phyloP scores from a whole-genome alignment of 1,140 invertebrate species.

The Megalopta genalis region DNA sequence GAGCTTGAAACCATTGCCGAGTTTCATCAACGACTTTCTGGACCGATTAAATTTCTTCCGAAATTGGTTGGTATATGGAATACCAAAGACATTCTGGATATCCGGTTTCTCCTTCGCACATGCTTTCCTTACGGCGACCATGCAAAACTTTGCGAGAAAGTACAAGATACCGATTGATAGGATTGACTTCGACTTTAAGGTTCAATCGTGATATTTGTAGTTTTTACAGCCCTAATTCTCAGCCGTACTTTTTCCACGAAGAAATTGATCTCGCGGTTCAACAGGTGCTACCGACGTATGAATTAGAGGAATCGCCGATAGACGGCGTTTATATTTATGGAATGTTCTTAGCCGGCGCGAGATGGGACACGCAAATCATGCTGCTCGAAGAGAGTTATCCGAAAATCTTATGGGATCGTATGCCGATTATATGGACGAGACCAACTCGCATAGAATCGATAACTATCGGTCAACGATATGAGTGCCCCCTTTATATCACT shows the following conservation, averaged over 20 bases:
- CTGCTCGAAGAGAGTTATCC: slow-evolving; percentile 88
- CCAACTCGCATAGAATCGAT: slow-evolving; percentile 82
- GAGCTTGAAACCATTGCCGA: slow-evolving; percentile 92
- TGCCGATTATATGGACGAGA: slow-evolving; percentile 89
- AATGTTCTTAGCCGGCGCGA: slow-evolving; percentile 90
- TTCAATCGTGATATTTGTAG: not conserved
- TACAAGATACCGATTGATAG: slow-evolving; percentile 94
- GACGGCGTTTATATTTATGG: slow-evolving; percentile 92
- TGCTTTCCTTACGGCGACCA: slow-evolving; percentile 94
- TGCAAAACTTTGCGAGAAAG: slow-evolving; percentile 95
- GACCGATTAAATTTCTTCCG: slow-evolving; percentile 88
- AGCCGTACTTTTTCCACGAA: too few species aligned
- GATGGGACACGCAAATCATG: slow-evolving; percentile 85
- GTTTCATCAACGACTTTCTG: slow-evolving; percentile 92
- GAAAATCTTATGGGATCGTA: slow-evolving; percentile 89
- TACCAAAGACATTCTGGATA: slow-evolving; percentile 93
- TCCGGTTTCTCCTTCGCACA: slow-evolving; percentile 97
- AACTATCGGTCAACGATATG: slow-evolving; percentile 83
- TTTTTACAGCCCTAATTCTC: too few species aligned
- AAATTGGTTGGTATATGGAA: slow-evolving; percentile 89
- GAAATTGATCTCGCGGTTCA: not conserved
- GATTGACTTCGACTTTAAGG: slow-evolving; percentile 51
- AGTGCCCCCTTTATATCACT: slow-evolving; percentile 93
- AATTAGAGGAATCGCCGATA: slow-evolving; percentile 78
- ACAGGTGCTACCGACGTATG: slow-evolving; percentile 59